Base-by-base conservation (phyloP, 2,797 vertebrate species). In the Melopsittacus undulatus region DNA sequence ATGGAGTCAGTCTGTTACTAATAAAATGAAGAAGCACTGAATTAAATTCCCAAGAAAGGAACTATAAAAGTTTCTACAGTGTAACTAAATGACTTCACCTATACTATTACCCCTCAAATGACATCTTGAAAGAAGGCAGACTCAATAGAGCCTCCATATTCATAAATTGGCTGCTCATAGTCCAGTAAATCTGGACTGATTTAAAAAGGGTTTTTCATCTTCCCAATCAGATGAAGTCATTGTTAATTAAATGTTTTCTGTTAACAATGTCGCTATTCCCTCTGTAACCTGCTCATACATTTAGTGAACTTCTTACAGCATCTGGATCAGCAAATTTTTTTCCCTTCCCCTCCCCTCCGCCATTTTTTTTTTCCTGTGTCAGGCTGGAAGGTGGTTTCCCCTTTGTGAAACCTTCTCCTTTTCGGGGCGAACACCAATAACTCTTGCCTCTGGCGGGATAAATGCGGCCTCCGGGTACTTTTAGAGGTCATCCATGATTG, bases 21-120 rank as follows among this genome's bases (percentile, higher is more conserved):
- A 97, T 97, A 97, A 98, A 98, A 98, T 97, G 97, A 98, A 98
- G 97, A 98, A 97, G 97, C 96, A 86, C 93, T 84, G 95, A 97
- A 97, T 97, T 97, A 95, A 97, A 97, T 97, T 97, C 96, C 96
- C 93, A 95, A 95, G 92, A 96, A 97, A 98, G 96, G 82, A 81
- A 95, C 96, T 97, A 96, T 97, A 97, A 97, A 98, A 98, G 96
- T 98, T 97, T 97, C 96, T 94, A 96, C 96, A 95, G 96, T 95
- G 94, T 94, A 98, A 97, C 96, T 97, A 97, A 97, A 96, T 98
- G 97, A 97, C 94, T 98, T 98, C 96, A 97, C 96, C 96, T 97
- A 91, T 78, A 90, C 90, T 97, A 88, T 97, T 97, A 92, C 94
- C 89, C 96, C 96, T 92, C 92, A 80, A 91, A 97, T 97, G 97